These are phyloP conservation scores for Empidonax traillii DNA, from an alignment of 2,113 vertebrate species.

Conservation along the genomic window DNA sequence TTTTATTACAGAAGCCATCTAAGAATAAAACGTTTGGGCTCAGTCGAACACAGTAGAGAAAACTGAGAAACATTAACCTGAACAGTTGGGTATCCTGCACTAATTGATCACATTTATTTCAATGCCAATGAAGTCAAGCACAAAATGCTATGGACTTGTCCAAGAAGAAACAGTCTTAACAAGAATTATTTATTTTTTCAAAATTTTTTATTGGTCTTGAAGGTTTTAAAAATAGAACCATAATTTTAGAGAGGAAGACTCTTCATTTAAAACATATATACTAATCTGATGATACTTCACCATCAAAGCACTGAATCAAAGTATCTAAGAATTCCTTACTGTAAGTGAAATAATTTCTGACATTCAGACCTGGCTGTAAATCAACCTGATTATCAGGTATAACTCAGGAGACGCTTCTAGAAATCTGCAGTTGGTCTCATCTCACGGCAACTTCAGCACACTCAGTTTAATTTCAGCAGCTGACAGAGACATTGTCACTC, in stretches of 20 bases:
- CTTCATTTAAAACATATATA: neutral
- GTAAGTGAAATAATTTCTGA: neutral
- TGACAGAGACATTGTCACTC: neutral
- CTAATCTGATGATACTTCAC: neutral
- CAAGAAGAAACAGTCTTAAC: neutral
- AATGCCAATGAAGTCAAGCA: neutral
- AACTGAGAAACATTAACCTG: neutral
- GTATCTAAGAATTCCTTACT: neutral
- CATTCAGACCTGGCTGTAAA: neutral
- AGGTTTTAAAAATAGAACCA: neutral
- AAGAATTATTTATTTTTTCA: neutral
- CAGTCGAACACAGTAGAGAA: neutral
- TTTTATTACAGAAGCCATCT: neutral
- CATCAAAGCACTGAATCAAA: neutral
- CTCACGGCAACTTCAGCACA: neutral
- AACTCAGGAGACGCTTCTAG: neutral
- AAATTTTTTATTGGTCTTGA: neutral
- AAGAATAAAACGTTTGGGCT: neutral
- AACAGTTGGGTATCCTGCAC: neutral
- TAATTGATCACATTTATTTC: neutral
- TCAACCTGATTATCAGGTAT: neutral
- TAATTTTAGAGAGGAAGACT: neutral
- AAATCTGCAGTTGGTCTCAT: neutral
- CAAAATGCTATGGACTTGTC: neutral
- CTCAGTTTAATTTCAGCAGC: neutral